Evolutionary conservation across 2,797 vertebrate genomes (phyloP).

Genomic region (Pseudopleuronectes americanus): DNA sequence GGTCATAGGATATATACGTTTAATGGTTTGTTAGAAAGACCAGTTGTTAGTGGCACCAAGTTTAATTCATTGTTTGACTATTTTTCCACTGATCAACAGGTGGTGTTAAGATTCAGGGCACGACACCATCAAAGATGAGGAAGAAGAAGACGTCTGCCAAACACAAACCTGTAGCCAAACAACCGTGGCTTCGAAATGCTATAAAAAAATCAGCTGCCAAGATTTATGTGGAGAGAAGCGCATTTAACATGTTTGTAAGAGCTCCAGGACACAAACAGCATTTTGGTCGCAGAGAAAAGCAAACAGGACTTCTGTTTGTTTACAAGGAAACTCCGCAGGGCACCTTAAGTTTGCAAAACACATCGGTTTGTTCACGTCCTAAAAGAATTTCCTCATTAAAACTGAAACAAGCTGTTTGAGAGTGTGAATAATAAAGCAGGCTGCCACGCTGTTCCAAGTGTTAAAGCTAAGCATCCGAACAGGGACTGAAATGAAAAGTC

Average conservation of each 20-base stretch:
- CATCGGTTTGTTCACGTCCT: neutral
- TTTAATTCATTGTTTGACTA: neutral
- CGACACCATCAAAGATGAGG: no score
- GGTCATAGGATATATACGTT: no score
- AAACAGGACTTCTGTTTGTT: neutral
- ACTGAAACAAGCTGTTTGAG: neutral
- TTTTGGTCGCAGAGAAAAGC: neutral
- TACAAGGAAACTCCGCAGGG: neutral
- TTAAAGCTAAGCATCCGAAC: neutral
- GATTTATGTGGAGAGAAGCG: neutral
- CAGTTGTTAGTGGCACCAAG: no score
- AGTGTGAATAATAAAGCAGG: neutral
- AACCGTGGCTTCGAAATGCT: neutral
- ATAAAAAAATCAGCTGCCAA: neutral
- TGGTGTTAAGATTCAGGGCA: neutral
- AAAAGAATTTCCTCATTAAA: neutral
- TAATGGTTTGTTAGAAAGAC: no score
- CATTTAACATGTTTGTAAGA: neutral
- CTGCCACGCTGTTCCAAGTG: neutral
- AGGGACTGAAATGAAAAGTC: neutral
- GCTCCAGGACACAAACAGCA: neutral
- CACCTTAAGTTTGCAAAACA: neutral
- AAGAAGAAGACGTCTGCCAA: neutral
- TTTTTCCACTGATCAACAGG: neutral
- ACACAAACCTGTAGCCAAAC: neutral